A percentile compares a stretch with the other conserved stretches of the same genome.
phyloP scores from a whole-genome alignment of 2,113 vertebrate genomes.

The Misgurnus anguillicaudatus region DNA sequence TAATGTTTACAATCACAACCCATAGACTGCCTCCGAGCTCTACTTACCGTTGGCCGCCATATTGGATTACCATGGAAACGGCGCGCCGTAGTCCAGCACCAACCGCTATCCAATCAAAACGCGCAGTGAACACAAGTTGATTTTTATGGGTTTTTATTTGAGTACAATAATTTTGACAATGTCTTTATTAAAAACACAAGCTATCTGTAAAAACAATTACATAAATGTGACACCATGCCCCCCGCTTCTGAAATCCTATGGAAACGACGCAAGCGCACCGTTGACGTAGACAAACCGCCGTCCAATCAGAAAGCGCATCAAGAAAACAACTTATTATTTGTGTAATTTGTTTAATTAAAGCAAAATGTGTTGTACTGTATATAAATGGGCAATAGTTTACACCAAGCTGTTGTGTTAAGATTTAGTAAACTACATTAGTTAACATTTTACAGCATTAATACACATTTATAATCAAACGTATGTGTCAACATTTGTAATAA shows the following conservation, averaged over 20 bases:
- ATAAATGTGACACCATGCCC: too few relatives aligned
- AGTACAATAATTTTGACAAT: too few relatives aligned
- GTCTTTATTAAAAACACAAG: too few relatives aligned
- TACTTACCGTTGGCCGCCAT: slow-evolving; percentile 58
- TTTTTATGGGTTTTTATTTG: background rate
- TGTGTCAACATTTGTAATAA: too few relatives aligned
- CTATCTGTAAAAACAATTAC: too few relatives aligned
- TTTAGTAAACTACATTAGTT: too few relatives aligned
- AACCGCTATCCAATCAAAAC: slow-evolving; percentile 23
- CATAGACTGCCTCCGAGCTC: background rate
- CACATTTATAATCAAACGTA: too few relatives aligned
- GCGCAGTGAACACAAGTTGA: background rate
- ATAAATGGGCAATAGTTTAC: background rate
- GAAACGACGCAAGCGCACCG: slow-evolving; percentile 44
- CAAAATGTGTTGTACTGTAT: background rate
- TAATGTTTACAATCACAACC: background rate
- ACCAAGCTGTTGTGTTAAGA: too few relatives aligned
- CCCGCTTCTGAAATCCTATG: slow-evolving; percentile 50
- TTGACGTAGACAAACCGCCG: background rate
- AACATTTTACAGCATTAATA: too few relatives aligned
- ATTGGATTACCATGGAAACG: slow-evolving; percentile 57
- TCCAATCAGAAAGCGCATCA: slow-evolving; percentile 23
- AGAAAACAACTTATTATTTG: background rate
- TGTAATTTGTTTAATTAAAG: background rate
- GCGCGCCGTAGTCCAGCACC: slow-evolving; percentile 12